phyloP scores from a whole-genome alignment of 2,113 vertebrate genomes.

The Mustelus asterias region DNA sequence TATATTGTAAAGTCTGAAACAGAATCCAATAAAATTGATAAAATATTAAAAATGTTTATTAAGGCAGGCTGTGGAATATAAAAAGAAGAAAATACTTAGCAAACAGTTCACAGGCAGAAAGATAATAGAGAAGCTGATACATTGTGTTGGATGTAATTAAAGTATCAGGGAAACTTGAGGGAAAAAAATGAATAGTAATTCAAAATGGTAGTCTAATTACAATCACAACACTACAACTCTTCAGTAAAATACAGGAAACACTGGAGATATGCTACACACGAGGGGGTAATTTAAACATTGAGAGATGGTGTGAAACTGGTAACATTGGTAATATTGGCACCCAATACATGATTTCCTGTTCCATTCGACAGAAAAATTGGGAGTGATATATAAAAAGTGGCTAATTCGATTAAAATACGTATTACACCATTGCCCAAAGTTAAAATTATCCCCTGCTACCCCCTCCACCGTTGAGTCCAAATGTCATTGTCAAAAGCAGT shows the following conservation, averaged over 20 bases:
- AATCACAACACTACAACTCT: slow-evolving; percentile 9
- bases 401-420: background rate
- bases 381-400: background rate
- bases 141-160: background rate
- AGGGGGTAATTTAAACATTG: background rate
- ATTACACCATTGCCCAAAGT: background rate
- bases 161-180: background rate
- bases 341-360: background rate
- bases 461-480: background rate
- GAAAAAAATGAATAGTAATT: background rate
- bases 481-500: background rate
- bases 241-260: slow-evolving; percentile 9
- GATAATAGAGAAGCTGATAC: background rate
- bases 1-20: background rate
- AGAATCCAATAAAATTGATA: background rate
- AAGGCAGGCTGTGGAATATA: slow-evolving; percentile 17
- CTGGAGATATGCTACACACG: background rate
- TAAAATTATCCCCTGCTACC: background rate
- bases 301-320: background rate
- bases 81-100: background rate
- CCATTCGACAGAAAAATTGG: background rate
- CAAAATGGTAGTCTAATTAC: background rate
- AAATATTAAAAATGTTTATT: slow-evolving; percentile 30
- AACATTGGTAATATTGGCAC: background rate
- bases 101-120: background rate